Percentiles rank a stretch among this genome's conserved stretches.
phyloP scores from a whole-genome alignment of 2,113 vertebrate species.

The Gobius niger region DNA sequence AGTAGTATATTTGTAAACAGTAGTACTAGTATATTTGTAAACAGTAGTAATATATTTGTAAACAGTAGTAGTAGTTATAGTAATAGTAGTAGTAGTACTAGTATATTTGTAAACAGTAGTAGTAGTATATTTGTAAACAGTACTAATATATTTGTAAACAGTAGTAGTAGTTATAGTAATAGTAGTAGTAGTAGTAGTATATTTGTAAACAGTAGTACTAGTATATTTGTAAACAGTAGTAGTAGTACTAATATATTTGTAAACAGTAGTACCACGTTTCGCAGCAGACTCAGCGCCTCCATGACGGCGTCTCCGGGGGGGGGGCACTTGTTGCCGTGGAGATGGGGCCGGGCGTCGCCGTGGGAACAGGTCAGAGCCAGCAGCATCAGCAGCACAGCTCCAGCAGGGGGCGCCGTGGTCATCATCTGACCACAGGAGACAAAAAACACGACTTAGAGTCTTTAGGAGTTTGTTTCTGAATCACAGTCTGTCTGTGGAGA shows the following conservation, averaged over 20 bases:
- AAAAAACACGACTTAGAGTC: too few species aligned
- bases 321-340: not conserved
- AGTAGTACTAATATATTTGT: not conserved
- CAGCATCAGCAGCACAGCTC: slow-evolving; percentile 1
- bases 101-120: too few species aligned
- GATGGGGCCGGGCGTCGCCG: not conserved
- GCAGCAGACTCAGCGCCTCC: not conserved
- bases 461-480: too few species aligned
- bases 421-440: not conserved
- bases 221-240: too few species aligned
- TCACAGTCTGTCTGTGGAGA: too few species aligned
- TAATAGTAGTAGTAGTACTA: too few species aligned
- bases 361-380: not conserved
- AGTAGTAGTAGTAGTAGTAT: not conserved
- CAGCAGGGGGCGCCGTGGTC: not conserved
- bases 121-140: not conserved
- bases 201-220: too few species aligned
- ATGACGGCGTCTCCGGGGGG: not conserved
- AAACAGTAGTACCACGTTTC: not conserved
- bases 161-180: not conserved
- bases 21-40: not conserved
- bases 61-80: too few species aligned
- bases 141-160: too few species aligned
- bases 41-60: too few species aligned
- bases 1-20: too few species aligned